Conservation (phyloP, 2,113 vertebrate species). For the Phalacrocorax brasilianus region DNA sequence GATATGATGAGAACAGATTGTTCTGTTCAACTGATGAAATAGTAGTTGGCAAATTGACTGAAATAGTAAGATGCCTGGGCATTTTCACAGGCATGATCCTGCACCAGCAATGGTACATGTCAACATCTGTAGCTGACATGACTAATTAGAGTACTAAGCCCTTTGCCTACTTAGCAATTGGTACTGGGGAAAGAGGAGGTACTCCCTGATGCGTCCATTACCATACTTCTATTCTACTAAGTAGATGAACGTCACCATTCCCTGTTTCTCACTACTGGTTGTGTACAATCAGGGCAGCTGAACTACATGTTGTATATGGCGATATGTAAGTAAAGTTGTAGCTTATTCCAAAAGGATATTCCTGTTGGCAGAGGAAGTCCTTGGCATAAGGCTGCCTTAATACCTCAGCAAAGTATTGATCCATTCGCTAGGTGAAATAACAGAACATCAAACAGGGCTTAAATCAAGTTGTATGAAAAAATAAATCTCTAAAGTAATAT, state of each 20-base stretch:
- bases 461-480: neutral
- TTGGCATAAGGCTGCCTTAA: neutral
- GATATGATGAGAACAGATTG: neutral
- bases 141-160: neutral
- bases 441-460: neutral
- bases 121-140: neutral
- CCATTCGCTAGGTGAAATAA: neutral
- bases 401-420: neutral
- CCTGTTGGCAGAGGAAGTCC: neutral
- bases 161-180: neutral
- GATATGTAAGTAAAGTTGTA: neutral
- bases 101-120: neutral
- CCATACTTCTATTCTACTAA: neutral
- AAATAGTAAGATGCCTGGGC: neutral
- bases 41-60: neutral
- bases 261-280: neutral
- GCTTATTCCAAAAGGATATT: neutral
- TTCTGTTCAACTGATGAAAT: neutral
- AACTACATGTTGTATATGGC: neutral
- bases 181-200: neutral
- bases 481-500: neutral
- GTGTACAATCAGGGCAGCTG: neutral
- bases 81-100: neutral
- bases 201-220: neutral
- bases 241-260: neutral